These are phyloP conservation scores for Taenaris catops DNA, from an alignment of 2,888 invertebrate species.

Conservation along the genomic window DNA sequence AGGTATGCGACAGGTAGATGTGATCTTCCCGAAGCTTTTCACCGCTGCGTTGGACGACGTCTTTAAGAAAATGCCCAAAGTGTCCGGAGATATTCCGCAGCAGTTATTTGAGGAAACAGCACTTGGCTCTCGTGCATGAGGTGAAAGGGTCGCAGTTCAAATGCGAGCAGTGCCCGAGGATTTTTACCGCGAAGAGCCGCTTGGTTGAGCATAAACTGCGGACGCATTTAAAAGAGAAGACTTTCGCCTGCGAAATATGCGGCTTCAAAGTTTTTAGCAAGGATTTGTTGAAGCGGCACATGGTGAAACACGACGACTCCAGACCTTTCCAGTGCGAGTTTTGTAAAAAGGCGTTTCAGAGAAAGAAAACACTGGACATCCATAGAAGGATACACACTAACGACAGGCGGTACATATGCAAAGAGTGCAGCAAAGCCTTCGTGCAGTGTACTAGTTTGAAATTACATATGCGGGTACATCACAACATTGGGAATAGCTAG, in stretches of 20 bases:
- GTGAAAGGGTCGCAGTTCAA: conserved; percentile 45
- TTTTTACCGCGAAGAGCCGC: conserved; percentile 44
- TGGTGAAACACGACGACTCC: conserved; percentile 75
- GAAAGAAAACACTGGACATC: conserved; percentile 74
- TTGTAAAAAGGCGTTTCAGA: conserved; percentile 79
- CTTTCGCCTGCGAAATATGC: conserved; percentile 50
- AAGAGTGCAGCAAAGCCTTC: conserved; percentile 76
- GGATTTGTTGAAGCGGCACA: conserved; percentile 70
- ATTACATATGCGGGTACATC: conserved; percentile 74
- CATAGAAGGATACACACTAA: conserved; percentile 79
- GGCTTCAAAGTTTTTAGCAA: conserved; percentile 57
- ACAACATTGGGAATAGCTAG: conserved; percentile 34
- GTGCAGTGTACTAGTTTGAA: conserved; percentile 79
- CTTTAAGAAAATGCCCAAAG: conserved; percentile 51
- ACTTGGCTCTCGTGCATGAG: conserved; percentile 52
- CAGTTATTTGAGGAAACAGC: conserved; percentile 48
- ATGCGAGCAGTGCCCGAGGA: conserved; percentile 49
- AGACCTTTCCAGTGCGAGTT: conserved; percentile 76
- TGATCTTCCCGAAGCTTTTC: too few species aligned
- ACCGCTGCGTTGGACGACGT: too few species aligned
- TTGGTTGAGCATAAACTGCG: conserved; percentile 46
- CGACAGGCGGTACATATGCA: conserved; percentile 71
- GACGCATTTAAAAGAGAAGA: conserved; percentile 54
- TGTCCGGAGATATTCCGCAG: conserved; percentile 48
- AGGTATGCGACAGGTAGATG: too few species aligned